Percentiles rank a stretch among this genome's conserved stretches.
Conservation (phyloP, 2,113 vertebrate genomes). For the Rafetus swinhoei region DNA sequence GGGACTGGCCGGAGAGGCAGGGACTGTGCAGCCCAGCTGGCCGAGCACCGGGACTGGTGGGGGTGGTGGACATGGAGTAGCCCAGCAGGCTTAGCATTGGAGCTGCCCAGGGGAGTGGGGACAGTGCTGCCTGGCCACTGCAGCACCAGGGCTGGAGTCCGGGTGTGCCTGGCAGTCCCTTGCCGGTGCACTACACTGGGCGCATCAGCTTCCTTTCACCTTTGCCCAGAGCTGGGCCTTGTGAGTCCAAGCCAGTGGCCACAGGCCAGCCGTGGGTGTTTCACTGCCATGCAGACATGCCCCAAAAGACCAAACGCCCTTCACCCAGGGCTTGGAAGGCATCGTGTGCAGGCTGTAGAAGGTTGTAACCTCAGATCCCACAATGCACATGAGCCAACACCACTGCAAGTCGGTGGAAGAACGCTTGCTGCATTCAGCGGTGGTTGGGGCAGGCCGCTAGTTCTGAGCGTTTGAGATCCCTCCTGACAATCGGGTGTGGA, state of each 20-base stretch:
- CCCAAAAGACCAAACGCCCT: not conserved
- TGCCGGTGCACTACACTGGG: no score
- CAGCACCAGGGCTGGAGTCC: no score
- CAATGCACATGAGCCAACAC: not conserved
- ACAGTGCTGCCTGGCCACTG: no score
- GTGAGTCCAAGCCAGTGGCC: not conserved
- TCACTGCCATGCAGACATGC: not conserved
- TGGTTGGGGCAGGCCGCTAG: rapidly evolving
- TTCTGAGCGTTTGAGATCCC: not conserved
- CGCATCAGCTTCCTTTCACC: no score
- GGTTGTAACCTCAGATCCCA: not conserved
- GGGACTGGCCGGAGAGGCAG: no score
- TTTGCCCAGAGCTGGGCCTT: not conserved
- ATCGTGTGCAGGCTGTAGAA: not conserved
- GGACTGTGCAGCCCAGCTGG: no score
- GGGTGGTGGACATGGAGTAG: no score
- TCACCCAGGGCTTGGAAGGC: not conserved
- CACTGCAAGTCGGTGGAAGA: not conserved
- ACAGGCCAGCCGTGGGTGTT: not conserved
- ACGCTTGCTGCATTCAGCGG: rapidly evolving
- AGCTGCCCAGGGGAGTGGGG: no score
- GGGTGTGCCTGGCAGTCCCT: no score
- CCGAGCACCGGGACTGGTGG: no score
- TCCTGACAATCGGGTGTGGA: not conserved
- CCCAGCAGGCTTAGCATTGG: no score